Percentiles rank a stretch among this genome's conserved stretches.
Evolutionary conservation across 2,888 invertebrate genomes (phyloP).

Genomic region (Andrena haemorrhoa): DNA sequence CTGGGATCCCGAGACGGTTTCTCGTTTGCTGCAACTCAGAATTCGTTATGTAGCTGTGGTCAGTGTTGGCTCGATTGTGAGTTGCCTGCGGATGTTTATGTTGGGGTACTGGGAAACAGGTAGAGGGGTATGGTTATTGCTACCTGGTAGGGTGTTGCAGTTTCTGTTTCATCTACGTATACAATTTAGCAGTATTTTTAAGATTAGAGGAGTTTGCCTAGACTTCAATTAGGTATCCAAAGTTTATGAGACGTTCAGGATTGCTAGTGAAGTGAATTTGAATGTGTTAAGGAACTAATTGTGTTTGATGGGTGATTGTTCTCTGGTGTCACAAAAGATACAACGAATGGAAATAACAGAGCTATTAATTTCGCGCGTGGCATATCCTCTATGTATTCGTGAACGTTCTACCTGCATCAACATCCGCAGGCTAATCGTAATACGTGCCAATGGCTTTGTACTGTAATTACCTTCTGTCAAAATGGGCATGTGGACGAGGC

Average conservation of each 20-base stretch:
- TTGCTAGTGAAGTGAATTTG: not conserved
- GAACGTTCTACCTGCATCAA: not conserved
- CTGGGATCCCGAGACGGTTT: not conserved
- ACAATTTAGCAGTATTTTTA: no score
- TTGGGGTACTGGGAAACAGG: not conserved
- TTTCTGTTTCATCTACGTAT: no score
- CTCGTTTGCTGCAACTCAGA: not conserved
- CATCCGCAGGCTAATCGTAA: slow-evolving; percentile 2
- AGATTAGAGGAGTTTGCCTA: not conserved
- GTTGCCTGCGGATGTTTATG: not conserved
- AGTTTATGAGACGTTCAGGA: no score
- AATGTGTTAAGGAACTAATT: not conserved
- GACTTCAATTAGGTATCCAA: no score
- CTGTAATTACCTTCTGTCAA: not conserved
- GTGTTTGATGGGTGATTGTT: not conserved
- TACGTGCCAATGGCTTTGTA: not conserved
- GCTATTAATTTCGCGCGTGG: not conserved
- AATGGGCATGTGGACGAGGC: no score
- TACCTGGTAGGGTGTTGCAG: no score
- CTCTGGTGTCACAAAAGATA: not conserved
- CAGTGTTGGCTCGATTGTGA: not conserved
- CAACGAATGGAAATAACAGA: slow-evolving; percentile 12
- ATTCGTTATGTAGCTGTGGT: not conserved
- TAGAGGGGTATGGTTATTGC: not conserved
- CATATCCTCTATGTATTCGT: not conserved